phyloP scores from a whole-genome alignment of 2,797 vertebrate genomes.

The Labeo calbasu region DNA sequence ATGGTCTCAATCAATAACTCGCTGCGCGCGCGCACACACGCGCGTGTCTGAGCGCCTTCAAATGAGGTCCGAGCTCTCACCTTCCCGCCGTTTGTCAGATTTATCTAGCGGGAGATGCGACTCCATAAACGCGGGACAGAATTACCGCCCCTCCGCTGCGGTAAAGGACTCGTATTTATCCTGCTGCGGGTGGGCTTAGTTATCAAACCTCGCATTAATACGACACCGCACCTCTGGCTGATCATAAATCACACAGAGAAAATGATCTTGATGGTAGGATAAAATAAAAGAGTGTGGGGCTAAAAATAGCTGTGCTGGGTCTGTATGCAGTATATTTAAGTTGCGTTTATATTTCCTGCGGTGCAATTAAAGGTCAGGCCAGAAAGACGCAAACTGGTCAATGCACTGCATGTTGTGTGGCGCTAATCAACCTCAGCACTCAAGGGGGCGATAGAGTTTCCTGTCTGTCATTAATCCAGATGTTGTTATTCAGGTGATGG shows the following conservation, averaged over 20 bases:
- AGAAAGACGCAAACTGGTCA: neutral
- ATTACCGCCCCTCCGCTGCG: conserved; percentile 28
- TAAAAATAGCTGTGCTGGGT: conserved; percentile 8
- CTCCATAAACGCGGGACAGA: conserved; percentile 48
- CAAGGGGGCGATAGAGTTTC: conserved; percentile 35
- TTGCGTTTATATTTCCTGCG: neutral
- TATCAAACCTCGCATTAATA: conserved; percentile 48
- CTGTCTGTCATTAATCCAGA: conserved; percentile 8
- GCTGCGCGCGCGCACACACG: neutral
- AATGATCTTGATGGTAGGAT: conserved; percentile 20
- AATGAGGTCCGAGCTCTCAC: conserved; percentile 24
- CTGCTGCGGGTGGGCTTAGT: conserved; percentile 36
- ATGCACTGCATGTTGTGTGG: neutral
- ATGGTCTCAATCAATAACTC: conserved; percentile 35
- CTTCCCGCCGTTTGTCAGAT: conserved; percentile 48
- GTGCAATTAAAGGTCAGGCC: neutral
- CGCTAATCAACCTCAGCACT: neutral
- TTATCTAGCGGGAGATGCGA: conserved; percentile 47
- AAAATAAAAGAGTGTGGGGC: neutral
- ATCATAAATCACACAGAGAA: conserved; percentile 40
- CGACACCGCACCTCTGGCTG: conserved; percentile 33
- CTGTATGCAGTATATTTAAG: neutral
- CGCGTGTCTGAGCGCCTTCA: neutral
- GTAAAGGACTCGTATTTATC: conserved; percentile 42
- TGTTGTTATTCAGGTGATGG: neutral